Base-by-base conservation (phyloP, 2,797 vertebrate genomes). In the Periparus ater region DNA sequence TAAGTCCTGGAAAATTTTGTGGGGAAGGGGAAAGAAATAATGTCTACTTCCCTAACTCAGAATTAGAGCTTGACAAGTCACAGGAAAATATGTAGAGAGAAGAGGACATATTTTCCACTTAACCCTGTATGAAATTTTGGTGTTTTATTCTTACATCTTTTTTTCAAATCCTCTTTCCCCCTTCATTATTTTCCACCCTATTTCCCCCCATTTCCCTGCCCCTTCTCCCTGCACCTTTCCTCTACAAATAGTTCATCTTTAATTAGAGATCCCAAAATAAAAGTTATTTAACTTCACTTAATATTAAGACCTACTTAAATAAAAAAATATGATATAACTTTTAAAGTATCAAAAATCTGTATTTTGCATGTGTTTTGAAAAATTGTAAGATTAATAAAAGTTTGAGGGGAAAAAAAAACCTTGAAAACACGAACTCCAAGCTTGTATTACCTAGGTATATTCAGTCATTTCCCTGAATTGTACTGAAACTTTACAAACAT, bases 391-490 rank as follows among this genome's bases (percentile, higher is more conserved):
- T 70, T 73, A 83, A 45, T 72, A 16, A 60, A 60, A 48, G 14
- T 55, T 88, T 63, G 38, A 2, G 13, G 2, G 10, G 72, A 78
- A 53, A 61, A 77, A 74, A 40, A 63, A 22, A 0, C 3, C 17
- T 18, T 55, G 63, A 74, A 89, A 78, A 53, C 62, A 65, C 0
- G 0, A 85, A 67, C 36, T 87, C n/a, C 40, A 87, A 70, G 55
- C 44, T 70, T 76, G 26, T 55, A 63, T 92, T 92, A 66, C 84
- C 26, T 91, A 68, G 66, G 58, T 61, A 80, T 68, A 65, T 74
- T 91, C 71, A 89, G 62, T 84, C 45, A 90, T 91, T 95, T 94
- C 80, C 89, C 84, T 94, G 87, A 84, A 93, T 85, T 94, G 84
- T 93, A 78, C 78, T 62, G 82, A 70, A 73, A 58, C 79, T 91